A percentile compares a stretch with the other conserved stretches of the same genome.
phyloP scores from a whole-genome alignment of 2,113 vertebrate genomes.

The Ptychochromis oligacanthus region DNA sequence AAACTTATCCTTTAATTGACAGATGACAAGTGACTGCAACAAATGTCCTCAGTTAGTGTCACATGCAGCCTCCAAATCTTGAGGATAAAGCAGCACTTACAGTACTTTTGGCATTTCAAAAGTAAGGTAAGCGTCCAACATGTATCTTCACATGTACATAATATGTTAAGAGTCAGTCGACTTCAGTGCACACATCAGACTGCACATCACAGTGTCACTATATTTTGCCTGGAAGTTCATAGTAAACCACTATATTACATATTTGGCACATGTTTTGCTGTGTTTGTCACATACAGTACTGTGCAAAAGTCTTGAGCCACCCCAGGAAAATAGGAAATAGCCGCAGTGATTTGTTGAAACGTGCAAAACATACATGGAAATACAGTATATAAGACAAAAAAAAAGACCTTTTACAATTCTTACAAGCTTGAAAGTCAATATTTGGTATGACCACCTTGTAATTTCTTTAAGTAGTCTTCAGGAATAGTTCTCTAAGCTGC shows the following conservation, averaged over 20 bases:
- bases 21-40: neutral
- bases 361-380: too few relatives aligned
- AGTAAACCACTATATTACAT: neutral
- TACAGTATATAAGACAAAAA: too few relatives aligned
- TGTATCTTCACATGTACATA: too few relatives aligned
- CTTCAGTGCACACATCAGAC: neutral
- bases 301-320: too few relatives aligned
- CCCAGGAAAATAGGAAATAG: too few relatives aligned
- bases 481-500: too few relatives aligned
- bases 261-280: neutral
- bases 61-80: neutral
- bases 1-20: neutral
- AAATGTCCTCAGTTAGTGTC: neutral
- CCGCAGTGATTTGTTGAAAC: too few relatives aligned
- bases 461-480: too few relatives aligned
- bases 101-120: neutral
- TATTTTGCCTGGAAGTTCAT: neutral
- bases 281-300: neutral
- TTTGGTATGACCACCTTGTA: too few relatives aligned
- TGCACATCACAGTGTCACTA: neutral
- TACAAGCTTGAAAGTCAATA: too few relatives aligned
- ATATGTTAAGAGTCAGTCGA: neutral
- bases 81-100: neutral
- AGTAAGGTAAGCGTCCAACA: neutral
- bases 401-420: too few relatives aligned